Base-by-base conservation (phyloP, 1,140 invertebrate species). In the Drosophila equinoxialis region DNA sequence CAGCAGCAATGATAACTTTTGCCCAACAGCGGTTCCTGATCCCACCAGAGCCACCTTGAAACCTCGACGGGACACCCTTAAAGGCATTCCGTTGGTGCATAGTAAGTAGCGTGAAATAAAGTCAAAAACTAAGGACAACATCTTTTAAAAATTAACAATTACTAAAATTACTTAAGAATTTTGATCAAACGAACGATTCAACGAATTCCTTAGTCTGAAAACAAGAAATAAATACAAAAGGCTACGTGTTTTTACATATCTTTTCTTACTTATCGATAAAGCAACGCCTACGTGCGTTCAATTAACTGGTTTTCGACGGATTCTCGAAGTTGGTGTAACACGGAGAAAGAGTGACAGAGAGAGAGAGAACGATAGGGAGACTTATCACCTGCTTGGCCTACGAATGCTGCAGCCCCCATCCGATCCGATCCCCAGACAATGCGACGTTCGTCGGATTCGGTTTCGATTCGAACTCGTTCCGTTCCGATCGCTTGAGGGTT, bases 21-120 rank as follows among this genome's bases (percentile, higher is more conserved):
- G 23, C 96, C 76, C 98, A 92, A 99, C 99, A 45, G 98, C 98
- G 64, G 98, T 98, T 87, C 95, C 95, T 0, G 98, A 98, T 64
- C 98, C 98, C 91, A 98, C 94, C 45, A 99, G 97, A 39, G 97
- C 95, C 6, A 99, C 98, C 5, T 58, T 37, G n/a, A 14, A 35
- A 17, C 6, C 14, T 14, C 54, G 26, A 7, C n/a, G 5, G n/a
- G n/a, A n/a, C n/a, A n/a, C n/a, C n/a, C n/a, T 30, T 0, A 30
- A 30, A 30, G 1, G 30, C n/a, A 8, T 3, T n/a, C 23, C 33
- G 2, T n/a, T 5, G 2, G n/a, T 8, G 30, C 55, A 37, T 8
- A 61, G 23, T 10, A 61, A 61, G 3, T 26, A 4, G 3, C 23
- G 23, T 26, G 23, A 2, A 3, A 4, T 26, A 61, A 23, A 0